Base-by-base conservation (phyloP, 2,797 vertebrate species). In the Hydrocynus forskahlii region DNA sequence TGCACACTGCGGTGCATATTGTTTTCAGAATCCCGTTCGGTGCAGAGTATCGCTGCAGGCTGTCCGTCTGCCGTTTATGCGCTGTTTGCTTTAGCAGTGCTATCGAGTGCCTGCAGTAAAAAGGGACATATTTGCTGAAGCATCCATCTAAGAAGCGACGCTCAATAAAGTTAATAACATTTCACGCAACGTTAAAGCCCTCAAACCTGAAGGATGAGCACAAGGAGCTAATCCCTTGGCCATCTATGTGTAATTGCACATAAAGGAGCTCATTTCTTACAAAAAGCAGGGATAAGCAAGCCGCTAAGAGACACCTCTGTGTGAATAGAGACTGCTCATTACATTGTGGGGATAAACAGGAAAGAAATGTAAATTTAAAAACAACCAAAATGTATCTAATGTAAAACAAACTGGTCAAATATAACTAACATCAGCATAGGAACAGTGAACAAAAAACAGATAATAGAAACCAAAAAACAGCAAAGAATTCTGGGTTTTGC, bases 121-220 rank as follows among this genome's bases (percentile, higher is more conserved):
- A 55, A 52, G 19, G 19, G 52, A 57, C 71, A 55, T 38, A 40
- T 74, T 59, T 74, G 71, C 35, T 60, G 71, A 74, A 55, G 54
- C 54, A 57, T 74, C 71, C 71, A 43, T 74, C 52, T 59, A 74
- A 35, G 19, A 59, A 57, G 72, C 45, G 57, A 43, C 21, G 72
- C 72, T 75, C 55, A 75, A 75, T 75, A 75, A 75, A 75, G 72
- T 60, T 75, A 75, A 75, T 75, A 59, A 60, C n/a, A n/a, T 60
- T 60, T 59, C 72, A 45, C 72, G 55, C 54, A 59, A 54, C 71
- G 55, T 59, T 75, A 60, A 75, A 60, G 72, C 72, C n/a, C 38
- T 60, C 72, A 43, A 75, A 75, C 55, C 55, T 45, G 55, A 75
- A 29, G 57, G 72, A 75, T 23, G 72, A 38, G 7, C 55, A 75